Evolutionary conservation across 2,888 invertebrate genomes (phyloP).

Genomic region (Aquatica leii): DNA sequence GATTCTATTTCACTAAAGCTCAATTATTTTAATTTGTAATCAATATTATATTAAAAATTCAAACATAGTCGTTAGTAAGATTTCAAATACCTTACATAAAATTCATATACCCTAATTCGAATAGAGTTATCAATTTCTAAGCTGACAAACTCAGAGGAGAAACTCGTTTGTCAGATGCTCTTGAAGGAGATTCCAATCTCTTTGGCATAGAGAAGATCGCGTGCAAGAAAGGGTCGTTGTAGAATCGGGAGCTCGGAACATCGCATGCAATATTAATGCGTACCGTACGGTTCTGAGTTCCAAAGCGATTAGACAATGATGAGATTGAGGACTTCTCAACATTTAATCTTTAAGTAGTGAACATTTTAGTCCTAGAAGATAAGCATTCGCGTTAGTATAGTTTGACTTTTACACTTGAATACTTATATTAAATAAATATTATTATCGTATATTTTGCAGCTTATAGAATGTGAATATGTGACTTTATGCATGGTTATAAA

Average conservation of each 20-base stretch:
- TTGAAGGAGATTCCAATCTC: slow-evolving; percentile 29
- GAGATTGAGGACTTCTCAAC: slow-evolving; percentile 23
- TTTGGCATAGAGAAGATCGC: slow-evolving; percentile 33
- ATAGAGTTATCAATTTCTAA: slow-evolving; percentile 26
- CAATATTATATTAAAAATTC: background rate
- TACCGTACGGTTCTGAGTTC: slow-evolving; percentile 25
- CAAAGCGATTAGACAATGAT: slow-evolving; percentile 27
- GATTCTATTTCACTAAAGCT: slow-evolving; percentile 31
- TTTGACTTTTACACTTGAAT: too few species aligned
- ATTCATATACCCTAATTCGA: slow-evolving; percentile 8
- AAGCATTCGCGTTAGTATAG: too few species aligned
- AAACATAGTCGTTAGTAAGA: background rate
- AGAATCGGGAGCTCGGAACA: slow-evolving; percentile 33
- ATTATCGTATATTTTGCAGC: too few species aligned
- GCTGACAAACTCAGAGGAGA: slow-evolving; percentile 27
- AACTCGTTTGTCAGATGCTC: slow-evolving; percentile 34
- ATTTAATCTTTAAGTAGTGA: slow-evolving; percentile 5
- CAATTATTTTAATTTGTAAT: slow-evolving; percentile 23
- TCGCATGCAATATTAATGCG: slow-evolving; percentile 34
- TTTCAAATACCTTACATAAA: too few species aligned
- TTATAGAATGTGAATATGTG: too few species aligned
- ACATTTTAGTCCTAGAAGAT: too few species aligned
- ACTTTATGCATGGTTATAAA: too few species aligned
- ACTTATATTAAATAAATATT: too few species aligned
- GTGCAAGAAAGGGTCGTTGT: slow-evolving; percentile 31